Base-by-base conservation (phyloP, 2,888 invertebrate genomes). In the Zaprionus obscuricornis region DNA sequence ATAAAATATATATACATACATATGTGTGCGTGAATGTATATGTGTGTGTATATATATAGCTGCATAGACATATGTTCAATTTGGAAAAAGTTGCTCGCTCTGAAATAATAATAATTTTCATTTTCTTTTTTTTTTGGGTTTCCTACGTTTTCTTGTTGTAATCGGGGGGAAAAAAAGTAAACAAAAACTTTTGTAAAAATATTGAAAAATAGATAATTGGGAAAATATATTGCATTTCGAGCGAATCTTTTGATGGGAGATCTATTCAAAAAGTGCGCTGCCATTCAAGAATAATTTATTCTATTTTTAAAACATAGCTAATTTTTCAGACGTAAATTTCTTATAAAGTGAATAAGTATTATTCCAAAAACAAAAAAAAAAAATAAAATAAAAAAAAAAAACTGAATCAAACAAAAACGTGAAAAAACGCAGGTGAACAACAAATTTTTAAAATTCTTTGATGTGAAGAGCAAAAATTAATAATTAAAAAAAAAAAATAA, bases 251-350 rank as follows among this genome's bases (percentile, higher is more conserved):
- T 40, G 6, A 57, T 72, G 68, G 47, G 52, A 39, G n/a, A 56
- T 17, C 52, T 65, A 63, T 55, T 57, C 64, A 39, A 33, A 76
- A 68, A 72, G 71, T 83, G 63, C 60, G 74, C 84, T 74, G 86
- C 85, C 82, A 81, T 75, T 84, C 74, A 74, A 42, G 49, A 74
- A 69, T 74, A 77, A 66, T 73, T 63, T 81, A 76, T 87, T 85
- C 88, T 88, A 88, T 88, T 88, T 88, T 74, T 88, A 88, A 79
- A 88, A 85, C 86, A 82, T 63, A 88, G 89, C 88, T 77, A 88
- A 87, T 75, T 69, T 87, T 78, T 79, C 64, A 59, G 60, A 31
- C 79, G 57, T 66, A 66, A 82, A 68, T 65, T 69, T 66, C 39
- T n/a, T 59, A 70, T 69, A 50, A 66, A 66, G 67, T 78, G 75